Evolutionary conservation across 2,888 invertebrate species (phyloP).

Genomic region (Torymus texanus): DNA sequence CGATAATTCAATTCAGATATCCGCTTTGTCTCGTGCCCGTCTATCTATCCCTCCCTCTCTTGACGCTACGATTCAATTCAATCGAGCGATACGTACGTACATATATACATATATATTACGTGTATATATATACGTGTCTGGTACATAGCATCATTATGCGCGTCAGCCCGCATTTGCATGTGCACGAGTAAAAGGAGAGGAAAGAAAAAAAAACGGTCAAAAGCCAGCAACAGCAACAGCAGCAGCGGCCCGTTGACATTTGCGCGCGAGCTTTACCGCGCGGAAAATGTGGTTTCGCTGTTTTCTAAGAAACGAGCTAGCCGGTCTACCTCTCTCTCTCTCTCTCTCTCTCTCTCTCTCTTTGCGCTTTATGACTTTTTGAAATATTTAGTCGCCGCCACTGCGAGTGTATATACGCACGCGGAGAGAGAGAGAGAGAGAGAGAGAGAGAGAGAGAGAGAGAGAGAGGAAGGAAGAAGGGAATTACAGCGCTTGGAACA

Average conservation of each 20-base stretch:
- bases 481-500: neutral
- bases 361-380: conserved; percentile 44
- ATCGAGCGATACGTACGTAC: conserved; percentile 3
- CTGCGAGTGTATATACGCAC: too few relatives aligned
- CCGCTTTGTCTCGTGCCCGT: neutral
- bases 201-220: conserved; percentile 23
- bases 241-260: conserved; percentile 37
- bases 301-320: conserved; percentile 44
- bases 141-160: conserved; percentile 13
- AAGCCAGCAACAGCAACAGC: neutral
- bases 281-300: conserved; percentile 41
- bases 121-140: neutral
- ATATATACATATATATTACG: too few relatives aligned
- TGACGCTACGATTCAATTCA: conserved; percentile 27
- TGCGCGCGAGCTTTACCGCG: conserved; percentile 34
- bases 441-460: neutral
- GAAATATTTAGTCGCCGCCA: conserved; percentile 40
- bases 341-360: too few relatives aligned
- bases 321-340: too few relatives aligned
- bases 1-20: conserved; percentile 36
- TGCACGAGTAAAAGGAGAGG: neutral
- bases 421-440: neutral
- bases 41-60: neutral
- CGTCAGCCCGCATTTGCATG: conserved; percentile 45
- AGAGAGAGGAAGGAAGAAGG: neutral